Base-by-base conservation (phyloP, 2,113 vertebrate genomes). In the Neogobius melanostomus region DNA sequence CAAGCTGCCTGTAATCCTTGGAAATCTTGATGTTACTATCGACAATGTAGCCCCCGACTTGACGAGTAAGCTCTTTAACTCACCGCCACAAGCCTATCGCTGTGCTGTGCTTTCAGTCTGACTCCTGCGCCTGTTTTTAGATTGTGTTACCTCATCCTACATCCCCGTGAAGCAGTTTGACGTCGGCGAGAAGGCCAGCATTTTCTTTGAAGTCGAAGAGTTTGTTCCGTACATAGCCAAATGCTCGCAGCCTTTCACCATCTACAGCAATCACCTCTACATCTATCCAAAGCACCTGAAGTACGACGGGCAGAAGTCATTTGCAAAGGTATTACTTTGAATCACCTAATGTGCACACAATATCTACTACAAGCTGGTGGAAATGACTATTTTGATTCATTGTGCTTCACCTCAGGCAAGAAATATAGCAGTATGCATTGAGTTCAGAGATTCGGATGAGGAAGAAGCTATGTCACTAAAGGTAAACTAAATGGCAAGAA, bases 221-320 rank as follows among this genome's bases (percentile, higher is more conserved):
- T 99, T 99, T 93, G 95, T 98, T 83, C 97, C 97, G 53, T 97
- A 91, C 85, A 95, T 96, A 80, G 95, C 97, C 71, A 98, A 93
- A 88, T 94, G 94, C 79, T 97, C 96, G 50, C 98, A 99, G 82
- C 97, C 98, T 80, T 97, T 97, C 83, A 98, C 96, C 64, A 94
- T 94, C 90, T 99, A 99, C 91, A 98, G 95, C 90, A 99, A 98
- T 86, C 98, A 99, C 89, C 95, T 98, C 76, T 99, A 98, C 46
- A 93, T 99, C 83, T 99, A 98, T 87, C 98, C 96, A 1, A 96
- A 93, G 72, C 89, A 95, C 82, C 93, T 99, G 91, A 99, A 98
- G 90, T 99, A 98, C 2, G 98, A 99, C 88, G 92, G 94, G 88
- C 98, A 99, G 57, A 99, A 99, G 85, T 91, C 95, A 42, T 99